These are phyloP conservation scores for Rhopalosiphum maidis DNA, from an alignment of 1,140 invertebrate genomes.

Conservation along the genomic window DNA sequence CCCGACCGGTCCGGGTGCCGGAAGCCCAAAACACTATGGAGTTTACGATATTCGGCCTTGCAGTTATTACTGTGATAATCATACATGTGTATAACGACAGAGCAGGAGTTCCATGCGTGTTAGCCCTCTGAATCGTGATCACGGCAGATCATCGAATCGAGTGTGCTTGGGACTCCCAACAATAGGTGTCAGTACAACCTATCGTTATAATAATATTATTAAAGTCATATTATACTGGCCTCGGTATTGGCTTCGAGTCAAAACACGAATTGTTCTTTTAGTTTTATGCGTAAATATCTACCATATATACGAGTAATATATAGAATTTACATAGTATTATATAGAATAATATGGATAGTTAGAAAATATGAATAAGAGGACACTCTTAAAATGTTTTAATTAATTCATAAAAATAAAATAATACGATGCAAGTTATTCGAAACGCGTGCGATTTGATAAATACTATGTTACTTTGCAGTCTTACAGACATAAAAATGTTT, in stretches of 20 bases:
- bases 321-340: neutral
- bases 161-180: neutral
- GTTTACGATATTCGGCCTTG: neutral
- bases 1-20: neutral
- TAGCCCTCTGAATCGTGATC: slow-evolving; percentile 33
- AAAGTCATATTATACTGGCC: neutral
- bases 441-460: neutral
- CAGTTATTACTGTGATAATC: neutral
- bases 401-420: neutral
- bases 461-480: neutral
- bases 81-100: neutral
- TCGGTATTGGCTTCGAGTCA: neutral
- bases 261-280: neutral
- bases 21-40: neutral
- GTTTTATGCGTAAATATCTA: neutral
- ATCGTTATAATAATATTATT: neutral
- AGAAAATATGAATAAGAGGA: neutral
- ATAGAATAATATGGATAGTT: neutral
- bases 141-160: neutral
- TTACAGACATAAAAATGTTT: neutral
- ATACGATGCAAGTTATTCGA: neutral
- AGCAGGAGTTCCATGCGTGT: neutral
- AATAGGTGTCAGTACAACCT: neutral
- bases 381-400: neutral
- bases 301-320: too few relatives aligned